Percentiles rank a stretch among this genome's conserved stretches.
Evolutionary conservation across 1,140 invertebrate species (phyloP).

Genomic region (Heliconius congener): DNA sequence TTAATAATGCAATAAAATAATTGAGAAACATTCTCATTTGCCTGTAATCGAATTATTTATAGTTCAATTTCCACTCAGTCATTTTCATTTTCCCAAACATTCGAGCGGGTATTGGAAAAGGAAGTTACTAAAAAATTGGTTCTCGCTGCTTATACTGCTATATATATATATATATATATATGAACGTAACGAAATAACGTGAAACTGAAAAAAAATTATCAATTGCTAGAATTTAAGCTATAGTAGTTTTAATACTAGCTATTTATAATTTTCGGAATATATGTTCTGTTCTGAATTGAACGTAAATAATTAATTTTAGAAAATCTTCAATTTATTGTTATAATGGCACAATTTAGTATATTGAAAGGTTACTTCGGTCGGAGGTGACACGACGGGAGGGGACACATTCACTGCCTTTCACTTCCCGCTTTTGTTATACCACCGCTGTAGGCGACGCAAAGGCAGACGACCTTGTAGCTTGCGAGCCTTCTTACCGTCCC

Average conservation of each 20-base stretch:
- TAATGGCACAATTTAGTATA: background rate
- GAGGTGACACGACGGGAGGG: slow-evolving; percentile 61
- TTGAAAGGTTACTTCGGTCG: slow-evolving; percentile 44
- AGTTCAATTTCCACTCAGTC: no score
- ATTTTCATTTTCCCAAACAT: no score
- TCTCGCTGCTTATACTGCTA: background rate
- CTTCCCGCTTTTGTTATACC: slow-evolving; percentile 77
- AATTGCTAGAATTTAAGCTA: no score
- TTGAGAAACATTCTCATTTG: no score
- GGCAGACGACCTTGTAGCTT: slow-evolving; percentile 74
- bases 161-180: no score
- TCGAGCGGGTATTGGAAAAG: no score
- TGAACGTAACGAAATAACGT: no score
- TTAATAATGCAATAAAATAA: no score
- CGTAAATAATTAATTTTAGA: background rate
- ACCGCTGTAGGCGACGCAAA: slow-evolving; percentile 70
- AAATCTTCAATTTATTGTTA: background rate
- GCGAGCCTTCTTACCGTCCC: slow-evolving; percentile 62
- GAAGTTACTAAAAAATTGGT: background rate
- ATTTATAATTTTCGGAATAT: background rate
- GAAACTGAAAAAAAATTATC: no score
- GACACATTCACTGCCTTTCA: slow-evolving; percentile 80
- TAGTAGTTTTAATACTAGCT: no score
- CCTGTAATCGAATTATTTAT: no score
- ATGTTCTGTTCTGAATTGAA: background rate